Conservation (phyloP, 2,888 invertebrate species). For the Drosophila flavopinicola region DNA sequence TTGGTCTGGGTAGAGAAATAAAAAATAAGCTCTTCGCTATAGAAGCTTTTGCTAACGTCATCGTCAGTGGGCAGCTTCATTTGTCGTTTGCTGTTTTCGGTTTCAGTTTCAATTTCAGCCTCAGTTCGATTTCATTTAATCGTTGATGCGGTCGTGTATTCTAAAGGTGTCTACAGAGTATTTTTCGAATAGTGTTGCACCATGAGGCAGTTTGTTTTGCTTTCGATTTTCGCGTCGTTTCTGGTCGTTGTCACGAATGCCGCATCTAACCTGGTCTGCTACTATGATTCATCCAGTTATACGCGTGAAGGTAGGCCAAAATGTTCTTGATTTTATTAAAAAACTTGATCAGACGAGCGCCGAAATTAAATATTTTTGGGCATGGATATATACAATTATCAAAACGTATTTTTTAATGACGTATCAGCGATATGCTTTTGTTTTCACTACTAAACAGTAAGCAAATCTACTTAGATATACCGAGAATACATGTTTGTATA, state of each 20-base stretch:
- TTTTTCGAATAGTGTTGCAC: conserved; percentile 10
- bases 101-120: conserved; percentile 49
- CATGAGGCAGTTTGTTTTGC: conserved; percentile 62
- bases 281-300: conserved; percentile 81
- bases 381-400: no score
- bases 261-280: conserved; percentile 80
- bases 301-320: conserved; percentile 80
- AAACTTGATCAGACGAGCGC: neutral
- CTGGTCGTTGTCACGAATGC: conserved; percentile 55
- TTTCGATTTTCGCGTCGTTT: conserved; percentile 59
- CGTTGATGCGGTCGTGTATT: conserved; percentile 50
- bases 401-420: neutral
- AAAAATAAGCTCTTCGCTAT: conserved; percentile 8
- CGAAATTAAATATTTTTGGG: neutral
- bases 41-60: conserved; percentile 43
- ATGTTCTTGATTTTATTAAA: neutral
- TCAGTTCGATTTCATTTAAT: conserved; percentile 65
- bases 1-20: conserved; percentile 5
- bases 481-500: no score
- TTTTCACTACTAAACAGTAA: no score
- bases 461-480: no score
- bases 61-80: conserved; percentile 8
- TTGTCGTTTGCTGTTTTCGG: conserved; percentile 28
- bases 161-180: conserved; percentile 6
- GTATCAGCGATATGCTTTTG: neutral